Percentiles rank a stretch among this genome's conserved stretches.
Conservation (phyloP, 2,888 invertebrate genomes). For the Gastracanthus pulcherrimus region DNA sequence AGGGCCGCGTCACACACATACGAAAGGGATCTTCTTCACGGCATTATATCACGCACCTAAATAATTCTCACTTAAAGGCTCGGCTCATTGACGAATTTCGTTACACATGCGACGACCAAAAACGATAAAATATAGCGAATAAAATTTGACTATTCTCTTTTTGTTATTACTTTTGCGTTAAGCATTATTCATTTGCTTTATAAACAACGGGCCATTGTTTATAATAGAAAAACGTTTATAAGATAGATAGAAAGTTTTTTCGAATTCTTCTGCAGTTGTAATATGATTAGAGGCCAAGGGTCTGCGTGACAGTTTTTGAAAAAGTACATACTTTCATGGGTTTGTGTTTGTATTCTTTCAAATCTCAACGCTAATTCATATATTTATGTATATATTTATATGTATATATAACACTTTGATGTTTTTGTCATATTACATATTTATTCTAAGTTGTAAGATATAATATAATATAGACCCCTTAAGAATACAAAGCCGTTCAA, state of each 20-base stretch:
- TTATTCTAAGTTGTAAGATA: constrained; percentile 40
- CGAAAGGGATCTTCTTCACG: not conserved
- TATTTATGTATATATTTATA: constrained; percentile 64
- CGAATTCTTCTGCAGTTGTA: constrained; percentile 24
- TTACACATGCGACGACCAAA: constrained; percentile 26
- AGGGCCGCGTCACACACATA: not conserved
- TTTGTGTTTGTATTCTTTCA: constrained; percentile 71
- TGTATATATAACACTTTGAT: constrained; percentile 65
- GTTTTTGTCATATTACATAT: constrained; percentile 59
- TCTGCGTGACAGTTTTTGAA: constrained; percentile 61
- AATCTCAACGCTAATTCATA: constrained; percentile 72
- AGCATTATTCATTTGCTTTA: not conserved
- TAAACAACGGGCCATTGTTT: constrained; percentile 36
- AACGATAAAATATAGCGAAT: constrained; percentile 23
- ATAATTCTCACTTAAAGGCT: constrained; percentile 51
- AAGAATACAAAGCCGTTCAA: constrained; percentile 63
- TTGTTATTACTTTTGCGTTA: not conserved
- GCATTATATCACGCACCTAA: constrained; percentile 21
- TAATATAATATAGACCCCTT: constrained; percentile 16
- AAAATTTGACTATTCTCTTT: constrained; percentile 18
- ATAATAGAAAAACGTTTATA: constrained; percentile 49
- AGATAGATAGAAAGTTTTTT: constrained; percentile 51
- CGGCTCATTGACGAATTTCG: constrained; percentile 49
- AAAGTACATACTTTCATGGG: constrained; percentile 77
- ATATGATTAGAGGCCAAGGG: constrained; percentile 40